Evolutionary conservation across 2,888 invertebrate species (phyloP).

Genomic region (Coecobrya sp.): DNA sequence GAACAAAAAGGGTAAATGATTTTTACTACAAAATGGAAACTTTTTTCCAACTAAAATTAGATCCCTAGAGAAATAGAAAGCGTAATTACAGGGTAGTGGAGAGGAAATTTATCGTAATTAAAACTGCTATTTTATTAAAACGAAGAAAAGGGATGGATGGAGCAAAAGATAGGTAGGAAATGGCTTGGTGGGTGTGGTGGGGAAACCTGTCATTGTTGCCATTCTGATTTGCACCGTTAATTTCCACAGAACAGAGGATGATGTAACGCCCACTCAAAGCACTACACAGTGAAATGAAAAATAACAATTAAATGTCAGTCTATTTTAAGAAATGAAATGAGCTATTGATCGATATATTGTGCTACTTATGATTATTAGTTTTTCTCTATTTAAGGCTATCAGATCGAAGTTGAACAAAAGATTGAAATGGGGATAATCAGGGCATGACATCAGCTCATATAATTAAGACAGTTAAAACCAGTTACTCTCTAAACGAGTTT

Average conservation of each 20-base stretch:
- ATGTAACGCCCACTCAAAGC: not conserved
- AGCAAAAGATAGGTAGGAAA: too few species aligned
- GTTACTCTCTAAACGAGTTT: constrained; percentile 19
- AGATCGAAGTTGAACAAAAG: not conserved
- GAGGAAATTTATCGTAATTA: constrained; percentile 20
- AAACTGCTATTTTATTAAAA: not conserved
- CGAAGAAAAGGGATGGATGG: not conserved
- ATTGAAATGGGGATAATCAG: constrained; percentile 7
- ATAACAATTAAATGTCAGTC: not conserved
- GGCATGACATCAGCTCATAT: constrained; percentile 17
- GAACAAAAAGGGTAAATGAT: constrained; percentile 3
- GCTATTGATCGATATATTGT: not conserved
- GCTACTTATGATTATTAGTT: not conserved
- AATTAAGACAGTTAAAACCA: constrained; percentile 34
- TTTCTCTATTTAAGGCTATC: not conserved
- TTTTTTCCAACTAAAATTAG: not conserved
- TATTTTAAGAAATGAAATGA: constrained; percentile 42
- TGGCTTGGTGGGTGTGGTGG: not conserved
- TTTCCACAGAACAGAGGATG: not conserved
- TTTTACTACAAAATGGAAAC: not conserved
- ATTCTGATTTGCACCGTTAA: constrained; percentile 19
- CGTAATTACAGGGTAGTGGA: constrained; percentile 12
- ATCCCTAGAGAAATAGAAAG: not conserved
- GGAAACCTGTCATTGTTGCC: not conserved
- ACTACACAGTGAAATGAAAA: not conserved